Conservation (phyloP, 1,140 invertebrate genomes). For the Orussus abietinus region DNA sequence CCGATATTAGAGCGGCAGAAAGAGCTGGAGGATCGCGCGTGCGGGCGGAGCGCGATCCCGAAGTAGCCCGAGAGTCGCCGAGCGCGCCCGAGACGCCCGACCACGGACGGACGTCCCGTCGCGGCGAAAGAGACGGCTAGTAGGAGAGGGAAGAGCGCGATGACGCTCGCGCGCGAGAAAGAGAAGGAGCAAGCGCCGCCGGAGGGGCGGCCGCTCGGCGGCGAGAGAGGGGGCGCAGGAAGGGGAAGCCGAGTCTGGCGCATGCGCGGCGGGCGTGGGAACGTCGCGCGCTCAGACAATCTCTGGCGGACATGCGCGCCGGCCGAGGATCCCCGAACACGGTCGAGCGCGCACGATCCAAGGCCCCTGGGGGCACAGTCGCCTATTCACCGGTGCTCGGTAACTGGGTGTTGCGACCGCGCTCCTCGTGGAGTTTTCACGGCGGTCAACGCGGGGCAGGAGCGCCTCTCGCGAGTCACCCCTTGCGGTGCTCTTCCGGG, state of each 20-base stretch:
- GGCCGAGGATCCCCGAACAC: conserved; percentile 30
- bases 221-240: conserved; percentile 8
- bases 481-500: too few species aligned
- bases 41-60: conserved; percentile 19
- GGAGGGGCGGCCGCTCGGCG: conserved; percentile 18
- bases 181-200: conserved; percentile 14
- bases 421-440: too few species aligned
- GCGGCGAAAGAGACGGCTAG: conserved; percentile 2
- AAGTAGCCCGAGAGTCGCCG: conserved; percentile 1
- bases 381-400: conserved; percentile 35
- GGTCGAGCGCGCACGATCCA: conserved; percentile 29
- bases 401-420: conserved; percentile 19
- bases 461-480: too few species aligned
- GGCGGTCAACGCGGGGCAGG: too few species aligned
- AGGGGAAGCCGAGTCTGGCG: conserved; percentile 15
- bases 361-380: conserved; percentile 29
- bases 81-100: conserved; percentile 11
- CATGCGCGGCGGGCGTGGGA: conserved; percentile 49
- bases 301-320: conserved; percentile 18
- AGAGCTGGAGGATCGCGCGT: conserved; percentile 18
- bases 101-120: conserved; percentile 4
- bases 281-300: conserved; percentile 38
- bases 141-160: not conserved
- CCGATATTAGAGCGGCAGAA: conserved; percentile 27
- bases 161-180: not conserved